These are phyloP conservation scores for Alloplasta piceator DNA, from an alignment of 2,888 invertebrate species.

Conservation along the genomic window DNA sequence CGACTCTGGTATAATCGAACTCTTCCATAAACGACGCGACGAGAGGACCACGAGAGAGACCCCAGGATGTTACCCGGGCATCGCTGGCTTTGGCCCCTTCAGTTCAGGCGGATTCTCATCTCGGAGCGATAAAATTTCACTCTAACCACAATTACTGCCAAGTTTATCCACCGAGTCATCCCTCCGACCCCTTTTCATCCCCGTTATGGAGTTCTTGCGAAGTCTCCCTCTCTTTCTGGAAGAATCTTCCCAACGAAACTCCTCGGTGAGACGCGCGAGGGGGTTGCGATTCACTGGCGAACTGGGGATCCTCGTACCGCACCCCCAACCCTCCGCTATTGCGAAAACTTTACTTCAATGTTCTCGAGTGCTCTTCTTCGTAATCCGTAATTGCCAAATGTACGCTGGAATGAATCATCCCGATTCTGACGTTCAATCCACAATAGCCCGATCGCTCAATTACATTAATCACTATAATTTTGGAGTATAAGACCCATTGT, in stretches of 20 bases:
- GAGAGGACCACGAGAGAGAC: background rate
- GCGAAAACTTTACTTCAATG: constrained; percentile 24
- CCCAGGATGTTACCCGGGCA: constrained; percentile 4
- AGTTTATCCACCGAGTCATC: constrained; percentile 49
- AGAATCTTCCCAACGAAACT: constrained; percentile 35
- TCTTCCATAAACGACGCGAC: constrained; percentile 39
- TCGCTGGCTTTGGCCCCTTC: background rate
- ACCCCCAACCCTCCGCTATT: background rate
- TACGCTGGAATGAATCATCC: background rate
- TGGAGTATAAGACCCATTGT: too few relatives aligned
- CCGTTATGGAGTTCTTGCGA: constrained; percentile 4
- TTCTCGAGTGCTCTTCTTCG: background rate
- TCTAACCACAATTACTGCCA: constrained; percentile 56
- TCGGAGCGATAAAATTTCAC: constrained; percentile 61
- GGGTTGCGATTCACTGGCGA: constrained; percentile 3
- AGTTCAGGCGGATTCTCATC: constrained; percentile 29
- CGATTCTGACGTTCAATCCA: too few relatives aligned
- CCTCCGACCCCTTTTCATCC: too few relatives aligned
- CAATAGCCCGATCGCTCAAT: too few relatives aligned
- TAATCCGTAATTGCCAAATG: constrained; percentile 10
- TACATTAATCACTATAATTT: too few relatives aligned
- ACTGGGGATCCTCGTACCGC: background rate
- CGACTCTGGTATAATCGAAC: constrained; percentile 49
- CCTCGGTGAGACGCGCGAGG: background rate
- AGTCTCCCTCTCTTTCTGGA: constrained; percentile 10